phyloP scores from a whole-genome alignment of 2,888 invertebrate genomes.

The Diabrotica balteata region DNA sequence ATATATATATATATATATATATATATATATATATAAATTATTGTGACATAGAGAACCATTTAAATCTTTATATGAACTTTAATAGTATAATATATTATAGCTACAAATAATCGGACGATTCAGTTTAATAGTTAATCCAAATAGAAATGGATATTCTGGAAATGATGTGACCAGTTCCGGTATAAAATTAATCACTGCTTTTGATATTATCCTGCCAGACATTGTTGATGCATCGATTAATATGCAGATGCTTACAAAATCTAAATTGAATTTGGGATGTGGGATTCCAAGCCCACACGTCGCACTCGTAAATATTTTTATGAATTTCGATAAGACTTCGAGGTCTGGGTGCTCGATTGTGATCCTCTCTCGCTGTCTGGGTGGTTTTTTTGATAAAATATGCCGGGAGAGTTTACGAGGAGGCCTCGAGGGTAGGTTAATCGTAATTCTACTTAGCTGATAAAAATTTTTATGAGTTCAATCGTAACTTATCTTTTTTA shows the following conservation, averaged over 20 bases:
- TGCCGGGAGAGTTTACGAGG: too few species aligned
- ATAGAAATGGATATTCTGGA: slow-evolving; percentile 14
- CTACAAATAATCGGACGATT: neutral
- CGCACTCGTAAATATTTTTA: slow-evolving; percentile 22
- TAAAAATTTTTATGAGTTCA: too few species aligned
- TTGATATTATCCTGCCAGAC: slow-evolving; percentile 4
- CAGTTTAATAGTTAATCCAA: slow-evolving; percentile 3
- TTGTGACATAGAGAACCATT: too few species aligned
- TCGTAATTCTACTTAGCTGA: too few species aligned
- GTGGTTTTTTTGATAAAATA: too few species aligned
- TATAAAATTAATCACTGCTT: slow-evolving; percentile 20
- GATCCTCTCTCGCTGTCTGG: too few species aligned
- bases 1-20: too few species aligned
- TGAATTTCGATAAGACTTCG: slow-evolving; percentile 18
- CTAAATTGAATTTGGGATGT: slow-evolving; percentile 8
- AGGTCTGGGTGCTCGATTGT: neutral
- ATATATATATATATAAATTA: too few species aligned
- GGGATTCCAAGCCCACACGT: slow-evolving; percentile 6
- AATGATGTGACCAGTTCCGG: slow-evolving; percentile 10
- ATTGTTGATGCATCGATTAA: slow-evolving; percentile 16
- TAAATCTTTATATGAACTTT: too few species aligned
- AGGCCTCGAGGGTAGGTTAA: too few species aligned
- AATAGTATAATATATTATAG: too few species aligned
- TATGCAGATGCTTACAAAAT: slow-evolving; percentile 26
- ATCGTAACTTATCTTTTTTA: too few species aligned